phyloP scores from a whole-genome alignment of 2,888 invertebrate genomes.

The Melanostoma scalare region DNA sequence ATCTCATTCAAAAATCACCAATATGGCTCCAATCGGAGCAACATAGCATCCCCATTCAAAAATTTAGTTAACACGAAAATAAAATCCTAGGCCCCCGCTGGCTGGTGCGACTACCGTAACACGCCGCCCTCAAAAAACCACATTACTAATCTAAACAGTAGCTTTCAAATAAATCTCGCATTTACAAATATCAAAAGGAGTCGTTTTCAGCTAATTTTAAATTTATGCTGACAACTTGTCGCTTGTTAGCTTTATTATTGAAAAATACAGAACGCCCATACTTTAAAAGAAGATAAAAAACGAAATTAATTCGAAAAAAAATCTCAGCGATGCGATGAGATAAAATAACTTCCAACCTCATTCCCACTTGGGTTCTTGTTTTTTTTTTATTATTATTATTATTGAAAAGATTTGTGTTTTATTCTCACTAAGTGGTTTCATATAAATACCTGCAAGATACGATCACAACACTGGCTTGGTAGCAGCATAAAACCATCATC shows the following conservation, averaged over 20 bases:
- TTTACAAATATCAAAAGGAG: conserved; percentile 43
- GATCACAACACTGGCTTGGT: conserved; percentile 62
- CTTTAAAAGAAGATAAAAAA: conserved; percentile 6
- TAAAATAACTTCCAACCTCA: conserved; percentile 58
- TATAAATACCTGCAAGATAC: conserved; percentile 69
- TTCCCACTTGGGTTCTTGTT: conserved; percentile 43
- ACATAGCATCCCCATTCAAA: too few relatives aligned
- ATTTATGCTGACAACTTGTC: conserved; percentile 72
- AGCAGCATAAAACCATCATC: conserved; percentile 70
- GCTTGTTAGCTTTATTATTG: conserved; percentile 68
- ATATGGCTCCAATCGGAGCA: too few relatives aligned
- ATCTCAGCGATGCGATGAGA: conserved; percentile 63
- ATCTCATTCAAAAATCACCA: too few relatives aligned
- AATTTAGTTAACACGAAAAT: too few relatives aligned
- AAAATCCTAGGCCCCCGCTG: too few relatives aligned
- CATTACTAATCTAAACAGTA: conserved; percentile 54
- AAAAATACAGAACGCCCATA: conserved; percentile 14
- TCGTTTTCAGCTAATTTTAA: conserved; percentile 59
- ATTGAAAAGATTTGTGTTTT: conserved; percentile 49
- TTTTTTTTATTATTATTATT: conserved; percentile 6
- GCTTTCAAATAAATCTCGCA: conserved; percentile 35
- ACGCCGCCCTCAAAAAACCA: conserved; percentile 62
- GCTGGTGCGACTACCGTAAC: conserved; percentile 34
- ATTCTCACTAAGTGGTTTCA: conserved; percentile 68
- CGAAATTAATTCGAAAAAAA: conserved; percentile 31